Evolutionary conservation across 2,797 vertebrate genomes (phyloP).

Genomic region (Alectoris magna): DNA sequence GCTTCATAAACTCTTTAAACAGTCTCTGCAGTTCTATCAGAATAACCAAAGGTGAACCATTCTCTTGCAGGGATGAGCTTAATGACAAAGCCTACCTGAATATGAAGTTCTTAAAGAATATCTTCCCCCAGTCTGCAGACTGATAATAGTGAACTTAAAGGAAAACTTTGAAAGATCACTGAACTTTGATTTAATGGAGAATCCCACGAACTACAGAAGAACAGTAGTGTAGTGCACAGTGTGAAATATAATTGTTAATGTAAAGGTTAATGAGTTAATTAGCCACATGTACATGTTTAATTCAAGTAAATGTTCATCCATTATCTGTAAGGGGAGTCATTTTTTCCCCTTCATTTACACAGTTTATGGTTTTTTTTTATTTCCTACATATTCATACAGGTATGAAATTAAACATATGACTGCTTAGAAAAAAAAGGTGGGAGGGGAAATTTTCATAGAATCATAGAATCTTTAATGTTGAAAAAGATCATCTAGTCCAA

Average conservation of each 20-base stretch:
- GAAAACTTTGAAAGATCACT: constrained; percentile 46
- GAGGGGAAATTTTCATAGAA: neutral
- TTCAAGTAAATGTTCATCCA: constrained; percentile 68
- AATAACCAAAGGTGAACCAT: neutral
- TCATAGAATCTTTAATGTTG: too few relatives aligned
- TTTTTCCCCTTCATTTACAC: constrained; percentile 50
- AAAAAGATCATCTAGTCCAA: too few relatives aligned
- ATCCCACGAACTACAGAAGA: constrained; percentile 61
- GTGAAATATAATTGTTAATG: constrained; percentile 74
- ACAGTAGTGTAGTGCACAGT: constrained; percentile 55
- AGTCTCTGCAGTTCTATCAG: neutral
- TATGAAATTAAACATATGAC: neutral
- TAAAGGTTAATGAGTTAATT: constrained; percentile 81
- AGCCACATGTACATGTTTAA: constrained; percentile 75
- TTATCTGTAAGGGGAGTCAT: constrained; percentile 49
- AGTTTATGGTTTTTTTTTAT: neutral
- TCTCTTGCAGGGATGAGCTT: neutral
- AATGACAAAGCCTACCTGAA: neutral
- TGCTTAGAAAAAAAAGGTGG: neutral
- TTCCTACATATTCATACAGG: neutral
- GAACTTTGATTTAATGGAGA: constrained; percentile 74
- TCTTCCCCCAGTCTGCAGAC: neutral
- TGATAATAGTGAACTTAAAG: constrained; percentile 40
- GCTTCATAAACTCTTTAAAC: neutral
- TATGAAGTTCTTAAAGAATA: neutral